Evolutionary conservation across 2,888 invertebrate species (phyloP).

Genomic region (Hemicrepidius hirtus): DNA sequence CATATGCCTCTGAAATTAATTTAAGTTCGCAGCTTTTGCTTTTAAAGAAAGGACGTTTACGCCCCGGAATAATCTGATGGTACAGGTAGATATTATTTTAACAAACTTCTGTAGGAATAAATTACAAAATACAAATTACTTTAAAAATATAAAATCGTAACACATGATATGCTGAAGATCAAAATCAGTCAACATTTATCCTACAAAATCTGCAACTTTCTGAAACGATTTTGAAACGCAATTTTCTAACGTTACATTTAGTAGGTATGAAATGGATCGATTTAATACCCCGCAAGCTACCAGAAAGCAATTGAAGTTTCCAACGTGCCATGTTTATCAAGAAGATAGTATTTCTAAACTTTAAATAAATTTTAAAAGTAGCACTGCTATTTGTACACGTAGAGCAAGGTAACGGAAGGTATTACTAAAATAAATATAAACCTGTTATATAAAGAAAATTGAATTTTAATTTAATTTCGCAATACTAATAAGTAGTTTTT

Average conservation of each 20-base stretch:
- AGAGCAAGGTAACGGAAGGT: too few species aligned
- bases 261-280: background rate
- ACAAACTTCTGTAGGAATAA: background rate
- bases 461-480: too few species aligned
- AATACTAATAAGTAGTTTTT: too few species aligned
- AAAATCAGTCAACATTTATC: background rate
- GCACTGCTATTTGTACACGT: too few species aligned
- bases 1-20: conserved; percentile 49
- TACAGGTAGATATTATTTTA: conserved; percentile 17
- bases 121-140: background rate
- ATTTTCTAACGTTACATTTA: background rate
- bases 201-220: background rate
- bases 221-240: too few species aligned
- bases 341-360: background rate
- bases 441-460: too few species aligned
- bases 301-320: background rate
- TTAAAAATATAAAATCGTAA: too few species aligned
- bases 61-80: conserved; percentile 1
- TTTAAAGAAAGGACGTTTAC: conserved; percentile 33
- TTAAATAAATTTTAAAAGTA: background rate
- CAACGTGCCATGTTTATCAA: background rate
- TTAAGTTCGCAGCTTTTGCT: conserved; percentile 43
- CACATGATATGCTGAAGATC: too few species aligned
- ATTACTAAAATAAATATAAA: too few species aligned
- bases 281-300: background rate